Base-by-base conservation (phyloP, 2,113 vertebrate species). In the Microcebus tavaratra region DNA sequence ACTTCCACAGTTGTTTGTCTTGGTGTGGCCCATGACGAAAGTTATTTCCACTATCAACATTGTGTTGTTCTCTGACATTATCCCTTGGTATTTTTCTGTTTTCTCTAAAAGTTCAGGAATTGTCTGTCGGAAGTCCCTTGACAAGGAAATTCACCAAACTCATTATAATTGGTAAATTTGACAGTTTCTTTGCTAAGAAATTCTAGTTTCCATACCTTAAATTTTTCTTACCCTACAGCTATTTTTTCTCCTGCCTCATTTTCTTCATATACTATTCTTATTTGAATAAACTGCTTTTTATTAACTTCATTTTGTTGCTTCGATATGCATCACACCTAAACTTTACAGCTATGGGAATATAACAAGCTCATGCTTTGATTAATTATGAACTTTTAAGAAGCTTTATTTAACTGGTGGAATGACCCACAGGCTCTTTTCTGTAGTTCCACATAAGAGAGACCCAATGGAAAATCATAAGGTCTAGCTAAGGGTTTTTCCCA, bases 91-190 rank as follows among this genome's bases (percentile, higher is more conserved):
- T 82, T 92, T 83, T 86, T 94, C n/a, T 20, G 4, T 78, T 90
- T 96, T 95, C 53, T 95, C 50, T 94, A 70, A 50, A 88, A 90
- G 57, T 88, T 94, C 45, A 84, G 70, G 36, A 53, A 97, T 88
- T 84, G 36, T 79, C 75, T 88, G 31, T 68, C 23, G 27, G 90
- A 93, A 90, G 59, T 86, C 72, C 86, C 42, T 70, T 92, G 88
- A 93, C 65, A 94, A 96, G 84, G 88, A 81, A 97, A 78, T 96
- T 95, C 95, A 96, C 75, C 18, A 94, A 92, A 76, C 81, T 94
- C 23, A 3, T 90, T 96, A 25, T 9, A 65, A 91, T 6, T 82
- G 70, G 31, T 81, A 92, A 93, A 88, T 50, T 67, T 97, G 94
- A 91, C 83, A 91, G 76, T 87, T 96, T 88, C 87, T 94, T 97